Percentiles rank a stretch among this genome's conserved stretches.
phyloP scores from a whole-genome alignment of 2,797 vertebrate genomes.

The Micrastur ruficollis region DNA sequence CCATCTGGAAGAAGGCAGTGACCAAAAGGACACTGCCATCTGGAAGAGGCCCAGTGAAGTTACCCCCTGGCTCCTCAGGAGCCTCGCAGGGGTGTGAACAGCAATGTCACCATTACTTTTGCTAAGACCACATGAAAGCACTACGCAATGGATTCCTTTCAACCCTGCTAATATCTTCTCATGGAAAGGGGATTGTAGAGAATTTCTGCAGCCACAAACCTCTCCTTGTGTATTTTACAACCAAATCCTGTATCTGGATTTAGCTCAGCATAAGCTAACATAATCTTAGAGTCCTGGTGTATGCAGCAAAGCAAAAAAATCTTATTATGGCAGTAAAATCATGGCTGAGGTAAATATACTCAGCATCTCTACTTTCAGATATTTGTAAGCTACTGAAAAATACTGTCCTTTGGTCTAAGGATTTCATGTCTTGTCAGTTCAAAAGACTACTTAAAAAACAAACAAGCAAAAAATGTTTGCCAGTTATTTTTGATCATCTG shows the following conservation, averaged over 20 bases:
- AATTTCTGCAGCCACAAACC: conserved; percentile 24
- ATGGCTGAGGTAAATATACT: conserved; percentile 17
- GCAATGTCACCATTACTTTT: not conserved
- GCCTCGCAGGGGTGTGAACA: not conserved
- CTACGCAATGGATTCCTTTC: not conserved
- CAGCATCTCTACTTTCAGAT: not conserved
- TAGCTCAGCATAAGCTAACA: conserved; percentile 20
- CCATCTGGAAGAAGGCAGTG: too few species aligned
- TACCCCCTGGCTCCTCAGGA: not conserved
- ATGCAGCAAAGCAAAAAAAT: conserved; percentile 25
- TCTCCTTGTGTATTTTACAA: conserved; percentile 43
- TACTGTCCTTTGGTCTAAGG: not conserved
- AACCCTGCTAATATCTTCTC: not conserved
- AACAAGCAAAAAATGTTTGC: not conserved
- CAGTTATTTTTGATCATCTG: not conserved
- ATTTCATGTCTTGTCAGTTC: conserved; percentile 13
- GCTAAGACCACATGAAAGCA: not conserved
- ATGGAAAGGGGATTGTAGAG: not conserved
- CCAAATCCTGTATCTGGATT: conserved; percentile 2
- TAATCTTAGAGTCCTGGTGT: conserved; percentile 50
- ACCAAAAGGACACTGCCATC: not conserved
- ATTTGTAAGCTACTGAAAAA: conserved; percentile 2
- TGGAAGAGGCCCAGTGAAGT: not conserved
- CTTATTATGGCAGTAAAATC: conserved; percentile 35
- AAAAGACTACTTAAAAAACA: not conserved